Evolutionary conservation across 2,113 vertebrate species (phyloP).

Genomic region (Dicrurus megarhynchus): DNA sequence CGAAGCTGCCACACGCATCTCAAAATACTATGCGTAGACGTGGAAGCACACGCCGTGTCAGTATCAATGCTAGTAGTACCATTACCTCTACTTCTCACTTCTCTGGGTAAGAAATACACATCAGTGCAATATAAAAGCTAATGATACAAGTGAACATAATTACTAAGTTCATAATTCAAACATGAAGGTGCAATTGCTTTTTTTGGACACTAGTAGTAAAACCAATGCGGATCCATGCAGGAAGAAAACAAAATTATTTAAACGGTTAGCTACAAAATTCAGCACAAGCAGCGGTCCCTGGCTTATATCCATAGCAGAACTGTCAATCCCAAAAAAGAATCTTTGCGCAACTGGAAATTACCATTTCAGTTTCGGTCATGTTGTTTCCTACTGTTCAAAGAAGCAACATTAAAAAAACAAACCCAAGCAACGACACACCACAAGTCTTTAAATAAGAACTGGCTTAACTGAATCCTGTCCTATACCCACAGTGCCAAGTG

Average conservation of each 20-base stretch:
- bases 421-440: background rate
- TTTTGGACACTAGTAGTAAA: background rate
- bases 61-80: background rate
- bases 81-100: background rate
- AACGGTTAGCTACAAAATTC: background rate
- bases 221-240: background rate
- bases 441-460: background rate
- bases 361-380: background rate
- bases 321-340: background rate
- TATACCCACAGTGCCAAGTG: accelerated
- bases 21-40: background rate
- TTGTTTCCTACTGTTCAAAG: background rate
- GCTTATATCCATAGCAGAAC: background rate
- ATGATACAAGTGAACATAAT: background rate
- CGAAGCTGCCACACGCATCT: accelerated
- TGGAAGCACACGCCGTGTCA: background rate
- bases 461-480: background rate
- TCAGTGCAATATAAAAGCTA: background rate
- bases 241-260: background rate
- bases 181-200: accelerated
- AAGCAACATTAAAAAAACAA: background rate
- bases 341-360: background rate
- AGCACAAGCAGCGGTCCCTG: background rate
- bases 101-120: background rate
- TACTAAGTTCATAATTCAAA: background rate